These are phyloP conservation scores for Antennarius striatus DNA, from an alignment of 2,113 vertebrate species.

Conservation along the genomic window DNA sequence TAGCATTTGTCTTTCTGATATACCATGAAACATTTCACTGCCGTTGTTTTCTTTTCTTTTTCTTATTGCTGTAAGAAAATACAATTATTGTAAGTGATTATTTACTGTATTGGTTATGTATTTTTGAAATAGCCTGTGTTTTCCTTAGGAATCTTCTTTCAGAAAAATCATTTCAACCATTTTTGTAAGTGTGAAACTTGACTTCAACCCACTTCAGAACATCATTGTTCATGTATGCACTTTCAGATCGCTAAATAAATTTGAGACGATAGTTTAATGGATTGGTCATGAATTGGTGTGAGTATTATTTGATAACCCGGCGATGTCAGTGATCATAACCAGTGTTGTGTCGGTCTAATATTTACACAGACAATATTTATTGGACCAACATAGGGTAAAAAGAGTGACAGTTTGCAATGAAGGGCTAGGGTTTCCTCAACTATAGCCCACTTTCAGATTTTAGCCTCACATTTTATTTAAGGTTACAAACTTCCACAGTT, in stretches of 20 bases:
- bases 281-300: constrained; percentile 9
- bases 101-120: constrained; percentile 64
- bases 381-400: too few relatives aligned
- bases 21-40: constrained; percentile 37
- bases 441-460: too few relatives aligned
- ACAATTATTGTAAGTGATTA: constrained; percentile 52
- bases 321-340: neutral
- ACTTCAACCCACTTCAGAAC: constrained; percentile 50
- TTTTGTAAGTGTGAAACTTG: constrained; percentile 48
- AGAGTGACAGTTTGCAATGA: too few relatives aligned
- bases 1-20: constrained; percentile 25
- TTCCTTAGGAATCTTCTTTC: constrained; percentile 37
- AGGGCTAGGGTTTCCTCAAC: too few relatives aligned
- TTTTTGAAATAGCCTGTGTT: constrained; percentile 43
- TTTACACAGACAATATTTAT: too few relatives aligned
- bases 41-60: constrained; percentile 24
- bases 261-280: constrained; percentile 41
- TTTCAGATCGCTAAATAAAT: constrained; percentile 70
- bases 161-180: constrained; percentile 29
- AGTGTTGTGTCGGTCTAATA: too few relatives aligned
- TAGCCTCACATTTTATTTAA: too few relatives aligned
- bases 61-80: constrained; percentile 25
- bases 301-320: constrained; percentile 12
- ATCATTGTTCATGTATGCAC: constrained; percentile 63
- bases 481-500: too few relatives aligned